Conservation (phyloP, 2,113 vertebrate species). For the Alosa alosa region DNA sequence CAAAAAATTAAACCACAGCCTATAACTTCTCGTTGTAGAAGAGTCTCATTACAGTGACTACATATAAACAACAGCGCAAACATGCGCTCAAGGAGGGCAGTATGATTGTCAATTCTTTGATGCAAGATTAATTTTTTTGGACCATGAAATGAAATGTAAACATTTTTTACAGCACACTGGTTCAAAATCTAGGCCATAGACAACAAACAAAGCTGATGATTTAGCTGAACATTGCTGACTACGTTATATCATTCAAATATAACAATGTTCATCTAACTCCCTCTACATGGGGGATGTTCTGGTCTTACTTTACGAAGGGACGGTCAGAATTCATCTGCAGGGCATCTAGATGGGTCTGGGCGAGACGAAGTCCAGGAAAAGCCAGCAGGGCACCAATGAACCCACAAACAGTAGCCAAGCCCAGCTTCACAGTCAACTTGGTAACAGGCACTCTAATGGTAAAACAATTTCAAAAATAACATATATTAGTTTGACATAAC, state of each 20-base stretch:
- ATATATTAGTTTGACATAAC: too few species aligned
- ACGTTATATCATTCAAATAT: background rate
- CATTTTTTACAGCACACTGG: too few species aligned
- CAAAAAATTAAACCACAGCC: too few species aligned
- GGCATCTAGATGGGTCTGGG: constrained; percentile 89
- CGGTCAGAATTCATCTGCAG: constrained; percentile 76
- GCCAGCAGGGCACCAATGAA: constrained; percentile 86
- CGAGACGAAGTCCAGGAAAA: constrained; percentile 90
- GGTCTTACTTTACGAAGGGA: constrained; percentile 80
- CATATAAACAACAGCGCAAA: too few species aligned
- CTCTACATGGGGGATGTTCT: background rate
- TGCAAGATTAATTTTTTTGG: too few species aligned
- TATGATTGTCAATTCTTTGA: too few species aligned
- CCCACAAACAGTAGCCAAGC: constrained; percentile 79
- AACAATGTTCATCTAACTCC: background rate
- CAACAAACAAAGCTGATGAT: background rate
- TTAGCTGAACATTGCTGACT: background rate
- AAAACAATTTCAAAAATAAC: background rate
- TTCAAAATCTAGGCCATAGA: too few species aligned
- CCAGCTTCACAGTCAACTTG: constrained; percentile 80
- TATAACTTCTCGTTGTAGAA: too few species aligned
- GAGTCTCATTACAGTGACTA: too few species aligned
- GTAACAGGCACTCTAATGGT: constrained; percentile 77
- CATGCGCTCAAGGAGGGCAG: too few species aligned
- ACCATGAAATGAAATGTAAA: too few species aligned